These are phyloP conservation scores for Agriopis aurantiaria DNA, from an alignment of 2,888 invertebrate genomes.

Conservation along the genomic window DNA sequence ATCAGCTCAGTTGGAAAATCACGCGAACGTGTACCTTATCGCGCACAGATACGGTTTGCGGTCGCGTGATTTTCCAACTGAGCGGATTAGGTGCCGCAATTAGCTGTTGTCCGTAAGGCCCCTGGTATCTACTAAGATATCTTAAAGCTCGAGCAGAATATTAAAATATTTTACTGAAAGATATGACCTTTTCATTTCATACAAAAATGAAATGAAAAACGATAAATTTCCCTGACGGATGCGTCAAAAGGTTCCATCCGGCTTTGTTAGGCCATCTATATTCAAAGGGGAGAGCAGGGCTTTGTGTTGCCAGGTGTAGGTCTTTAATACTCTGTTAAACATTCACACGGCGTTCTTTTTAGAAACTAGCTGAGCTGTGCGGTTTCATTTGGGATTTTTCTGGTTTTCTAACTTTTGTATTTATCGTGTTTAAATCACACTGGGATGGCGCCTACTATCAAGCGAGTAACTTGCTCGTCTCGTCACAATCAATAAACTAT, in stretches of 20 bases:
- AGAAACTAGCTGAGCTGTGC: neutral
- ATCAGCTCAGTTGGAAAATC: no score
- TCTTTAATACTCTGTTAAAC: constrained; percentile 39
- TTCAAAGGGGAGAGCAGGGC: constrained; percentile 37
- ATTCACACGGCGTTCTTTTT: constrained; percentile 35
- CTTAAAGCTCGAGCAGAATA: neutral
- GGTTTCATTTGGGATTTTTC: constrained; percentile 1
- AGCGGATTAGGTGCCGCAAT: no score
- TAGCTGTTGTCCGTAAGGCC: no score
- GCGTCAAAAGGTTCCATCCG: constrained; percentile 41
- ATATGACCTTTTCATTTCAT: constrained; percentile 3
- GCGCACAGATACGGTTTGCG: no score
- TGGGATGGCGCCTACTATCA: no score
- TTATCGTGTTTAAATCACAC: no score
- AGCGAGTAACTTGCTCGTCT: no score
- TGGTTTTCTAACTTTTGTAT: neutral
- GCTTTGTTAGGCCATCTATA: constrained; percentile 39
- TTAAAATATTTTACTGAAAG: constrained; percentile 1
- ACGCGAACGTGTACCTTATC: no score
- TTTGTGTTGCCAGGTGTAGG: constrained; percentile 41
- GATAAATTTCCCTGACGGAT: constrained; percentile 32
- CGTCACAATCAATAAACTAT: no score
- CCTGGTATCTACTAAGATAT: no score
- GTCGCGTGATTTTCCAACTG: no score
- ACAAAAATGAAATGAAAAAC: constrained; percentile 23